Evolutionary conservation across 2,113 vertebrate species (phyloP).

Genomic region (Coreoperca whiteheadi): DNA sequence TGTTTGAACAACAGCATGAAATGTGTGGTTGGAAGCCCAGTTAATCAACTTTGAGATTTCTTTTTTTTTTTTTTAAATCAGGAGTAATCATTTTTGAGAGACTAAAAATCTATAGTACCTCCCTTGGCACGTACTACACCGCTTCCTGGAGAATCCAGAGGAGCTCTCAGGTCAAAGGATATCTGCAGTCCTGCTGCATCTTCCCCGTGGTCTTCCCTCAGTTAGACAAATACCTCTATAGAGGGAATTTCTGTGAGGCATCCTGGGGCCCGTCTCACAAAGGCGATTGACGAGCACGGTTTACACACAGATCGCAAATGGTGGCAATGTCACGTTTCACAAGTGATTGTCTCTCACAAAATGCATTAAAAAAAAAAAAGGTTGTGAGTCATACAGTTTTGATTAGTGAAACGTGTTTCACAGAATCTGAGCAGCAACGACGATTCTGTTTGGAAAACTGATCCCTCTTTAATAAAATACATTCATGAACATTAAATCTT

Average conservation of each 20-base stretch:
- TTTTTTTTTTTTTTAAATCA: too few relatives aligned
- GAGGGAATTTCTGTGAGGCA: not conserved
- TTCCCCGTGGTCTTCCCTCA: not conserved
- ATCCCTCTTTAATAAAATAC: too few relatives aligned
- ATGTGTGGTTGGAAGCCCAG: not conserved
- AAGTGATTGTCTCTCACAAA: not conserved
- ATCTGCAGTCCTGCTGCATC: not conserved
- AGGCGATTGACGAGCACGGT: not conserved
- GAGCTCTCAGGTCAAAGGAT: not conserved
- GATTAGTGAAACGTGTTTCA: too few relatives aligned
- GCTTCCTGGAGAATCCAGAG: not conserved
- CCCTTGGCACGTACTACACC: not conserved
- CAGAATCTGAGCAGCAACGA: too few relatives aligned
- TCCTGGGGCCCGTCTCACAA: not conserved
- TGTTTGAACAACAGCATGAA: not conserved
- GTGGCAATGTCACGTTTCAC: not conserved
- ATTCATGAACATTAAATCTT: too few relatives aligned
- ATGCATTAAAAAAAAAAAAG: not conserved
- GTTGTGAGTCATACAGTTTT: not conserved
- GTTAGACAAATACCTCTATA: not conserved
- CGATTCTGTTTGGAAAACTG: too few relatives aligned
- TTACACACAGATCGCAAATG: not conserved
- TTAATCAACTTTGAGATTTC: not conserved
- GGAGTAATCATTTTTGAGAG: not conserved
- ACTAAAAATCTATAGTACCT: not conserved